Base-by-base conservation (phyloP, 2,797 vertebrate genomes). In the Trachurus trachurus region DNA sequence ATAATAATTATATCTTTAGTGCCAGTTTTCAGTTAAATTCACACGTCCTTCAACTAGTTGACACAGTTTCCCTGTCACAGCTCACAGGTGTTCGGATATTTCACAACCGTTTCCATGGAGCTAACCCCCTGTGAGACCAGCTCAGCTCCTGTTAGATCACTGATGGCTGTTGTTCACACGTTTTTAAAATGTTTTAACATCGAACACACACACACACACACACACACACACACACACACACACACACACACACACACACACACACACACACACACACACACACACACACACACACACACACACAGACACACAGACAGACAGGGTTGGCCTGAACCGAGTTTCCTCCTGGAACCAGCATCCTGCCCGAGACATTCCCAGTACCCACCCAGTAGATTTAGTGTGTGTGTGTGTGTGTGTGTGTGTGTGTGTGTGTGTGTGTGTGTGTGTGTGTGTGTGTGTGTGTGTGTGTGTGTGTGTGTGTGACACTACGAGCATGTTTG, bases 291-390 rank as follows among this genome's bases (percentile, higher is more conserved):
- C 56, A 71, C 26, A 71, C 37, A 54, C 54, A 67, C 61, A 68
- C 53, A 66, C 26, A 64, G 26, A 66, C 56, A 77, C 40, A 69
- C 13, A 78, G 52, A 71, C 26, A 56, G 40, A 57, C 49, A 29
- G 49, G 42, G 70, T 58, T 73, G 71, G 61, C 72, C 56, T 72
- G 22, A 69, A 39, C 80, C 85, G 68, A 57, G 89, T 82, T 95
- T 94, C 92, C 93, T 94, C 81, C 71, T 57, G 60, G 60, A 86
- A 72, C 58, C 69, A 67, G 92, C 89, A 93, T 95, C 94, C 95
- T 95, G 94, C 85, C 74, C 66, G 47, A 66, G 79, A 92, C 85
- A 72, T 84, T 87, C 75, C 71, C 82, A 75, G 86, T 70, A 85
- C 65, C 65, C 92, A 82, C 93, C 92, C 87, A 64, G 40, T 50